Evolutionary conservation across 2,888 invertebrate species (phyloP).

Genomic region (Tillus elongatus): DNA sequence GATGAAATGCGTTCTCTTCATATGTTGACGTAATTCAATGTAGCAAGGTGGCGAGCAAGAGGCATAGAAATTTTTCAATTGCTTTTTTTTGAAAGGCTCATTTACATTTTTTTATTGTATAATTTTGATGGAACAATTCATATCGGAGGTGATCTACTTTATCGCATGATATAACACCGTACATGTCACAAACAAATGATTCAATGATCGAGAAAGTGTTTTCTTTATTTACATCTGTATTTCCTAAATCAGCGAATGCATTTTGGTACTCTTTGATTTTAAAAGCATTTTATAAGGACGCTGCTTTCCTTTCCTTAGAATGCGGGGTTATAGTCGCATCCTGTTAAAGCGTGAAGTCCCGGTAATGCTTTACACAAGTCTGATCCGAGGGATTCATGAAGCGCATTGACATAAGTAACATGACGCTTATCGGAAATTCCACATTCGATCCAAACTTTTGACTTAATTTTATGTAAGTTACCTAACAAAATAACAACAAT

Average conservation of each 20-base stretch:
- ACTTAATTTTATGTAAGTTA: no score
- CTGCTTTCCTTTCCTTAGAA: no score
- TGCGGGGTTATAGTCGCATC: no score
- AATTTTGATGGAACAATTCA: no score
- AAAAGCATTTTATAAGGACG: no score
- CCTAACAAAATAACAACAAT: conserved; percentile 15
- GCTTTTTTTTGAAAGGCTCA: conserved; percentile 3
- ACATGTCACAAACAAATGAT: no score
- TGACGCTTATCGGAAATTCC: conserved; percentile 12
- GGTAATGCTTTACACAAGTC: no score
- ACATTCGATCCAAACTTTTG: no score
- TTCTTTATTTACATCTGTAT: conserved; percentile 4
- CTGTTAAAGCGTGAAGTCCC: no score
- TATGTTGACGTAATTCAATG: conserved; percentile 1
- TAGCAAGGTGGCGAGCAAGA: conserved; percentile 4
- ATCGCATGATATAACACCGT: no score
- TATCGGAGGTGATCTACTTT: no score
- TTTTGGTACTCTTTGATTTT: no score
- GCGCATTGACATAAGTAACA: conserved; percentile 14
- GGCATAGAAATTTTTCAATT: background rate
- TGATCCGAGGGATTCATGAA: conserved; percentile 12
- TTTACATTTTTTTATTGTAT: conserved; percentile 4
- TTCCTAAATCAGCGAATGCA: conserved; percentile 4
- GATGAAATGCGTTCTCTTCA: conserved; percentile 1
- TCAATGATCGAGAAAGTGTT: conserved; percentile 3